phyloP scores from a whole-genome alignment of 1,140 invertebrate genomes.

The Danaus melanippus region DNA sequence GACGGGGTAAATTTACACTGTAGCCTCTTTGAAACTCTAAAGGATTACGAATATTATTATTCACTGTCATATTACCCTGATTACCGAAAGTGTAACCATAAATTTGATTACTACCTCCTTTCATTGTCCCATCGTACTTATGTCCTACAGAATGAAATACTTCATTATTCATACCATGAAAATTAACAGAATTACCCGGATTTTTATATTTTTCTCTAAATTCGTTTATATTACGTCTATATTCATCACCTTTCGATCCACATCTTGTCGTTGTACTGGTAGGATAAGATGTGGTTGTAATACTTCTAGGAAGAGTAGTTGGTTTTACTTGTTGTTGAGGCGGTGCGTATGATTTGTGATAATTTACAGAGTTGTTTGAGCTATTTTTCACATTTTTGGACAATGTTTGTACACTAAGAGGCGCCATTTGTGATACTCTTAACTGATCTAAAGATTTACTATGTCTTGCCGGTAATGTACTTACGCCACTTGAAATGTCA shows the following conservation, averaged over 20 bases:
- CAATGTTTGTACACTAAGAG: slow-evolving; percentile 46
- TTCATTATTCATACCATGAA: slow-evolving; percentile 55
- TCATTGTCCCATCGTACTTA: slow-evolving; percentile 56
- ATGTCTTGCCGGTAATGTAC: slow-evolving; percentile 78
- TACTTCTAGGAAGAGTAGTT: slow-evolving; percentile 65
- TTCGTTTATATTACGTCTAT: slow-evolving; percentile 73
- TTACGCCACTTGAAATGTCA: slow-evolving; percentile 60
- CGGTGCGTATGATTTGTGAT: slow-evolving; percentile 46
- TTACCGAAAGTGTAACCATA: slow-evolving; percentile 68
- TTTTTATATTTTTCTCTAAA: slow-evolving; percentile 76
- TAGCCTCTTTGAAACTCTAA: slow-evolving; percentile 73
- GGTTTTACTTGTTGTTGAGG: slow-evolving; percentile 60
- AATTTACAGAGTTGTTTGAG: slow-evolving; percentile 59
- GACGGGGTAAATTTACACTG: slow-evolving; percentile 70
- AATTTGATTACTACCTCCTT: slow-evolving; percentile 59
- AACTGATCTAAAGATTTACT: slow-evolving; percentile 87
- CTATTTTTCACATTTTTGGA: slow-evolving; percentile 49
- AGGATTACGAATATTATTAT: slow-evolving; percentile 69
- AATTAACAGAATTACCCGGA: slow-evolving; percentile 47
- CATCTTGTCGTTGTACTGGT: slow-evolving; percentile 58
- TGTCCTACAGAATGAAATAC: slow-evolving; percentile 60
- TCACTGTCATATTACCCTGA: slow-evolving; percentile 66
- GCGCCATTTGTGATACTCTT: slow-evolving; percentile 67
- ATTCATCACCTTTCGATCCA: slow-evolving; percentile 66
- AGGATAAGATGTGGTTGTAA: slow-evolving; percentile 61